Percentiles rank a stretch among this genome's conserved stretches.
These are phyloP conservation scores for Falcunculus frontatus DNA, from an alignment of 2,113 vertebrate species.

Conservation along the genomic window DNA sequence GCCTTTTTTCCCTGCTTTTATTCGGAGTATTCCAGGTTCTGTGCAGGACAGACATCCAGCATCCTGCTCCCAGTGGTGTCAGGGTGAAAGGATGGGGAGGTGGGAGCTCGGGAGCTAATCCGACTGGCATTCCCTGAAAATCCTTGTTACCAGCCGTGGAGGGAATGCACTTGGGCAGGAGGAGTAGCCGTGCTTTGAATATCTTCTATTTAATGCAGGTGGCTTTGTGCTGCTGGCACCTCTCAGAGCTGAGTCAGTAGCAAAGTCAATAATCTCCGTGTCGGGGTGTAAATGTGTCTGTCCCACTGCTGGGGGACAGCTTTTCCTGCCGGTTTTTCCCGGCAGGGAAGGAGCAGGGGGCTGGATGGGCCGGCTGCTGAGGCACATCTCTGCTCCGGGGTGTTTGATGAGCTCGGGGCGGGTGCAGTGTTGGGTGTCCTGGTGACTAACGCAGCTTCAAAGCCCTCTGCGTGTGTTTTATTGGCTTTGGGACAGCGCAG, in stretches of 20 bases:
- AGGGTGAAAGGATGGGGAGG: fast-evolving
- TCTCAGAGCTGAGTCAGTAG: not conserved
- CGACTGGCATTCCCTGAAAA: not conserved
- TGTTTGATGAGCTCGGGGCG: not conserved
- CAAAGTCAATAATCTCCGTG: not conserved
- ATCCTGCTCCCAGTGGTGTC: fast-evolving
- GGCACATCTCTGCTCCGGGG: not conserved
- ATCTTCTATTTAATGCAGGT: fast-evolving
- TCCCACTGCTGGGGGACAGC: not conserved
- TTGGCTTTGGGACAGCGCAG: not conserved
- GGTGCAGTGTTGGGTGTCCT: fast-evolving
- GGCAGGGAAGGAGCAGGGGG: not conserved
- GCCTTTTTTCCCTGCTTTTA: not conserved
- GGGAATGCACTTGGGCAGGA: not conserved
- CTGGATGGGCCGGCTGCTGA: not conserved
- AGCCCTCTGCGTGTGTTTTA: not conserved
- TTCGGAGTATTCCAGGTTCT: not conserved
- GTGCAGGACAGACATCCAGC: not conserved
- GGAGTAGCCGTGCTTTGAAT: fast-evolving
- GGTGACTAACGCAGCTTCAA: not conserved
- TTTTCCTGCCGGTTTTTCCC: not conserved
- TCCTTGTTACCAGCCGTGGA: not conserved
- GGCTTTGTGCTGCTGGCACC: not conserved
- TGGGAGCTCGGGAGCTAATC: fast-evolving
- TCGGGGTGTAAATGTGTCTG: not conserved